Conservation (phyloP, 2,797 vertebrate species). For the Ctenopoma multispine region DNA sequence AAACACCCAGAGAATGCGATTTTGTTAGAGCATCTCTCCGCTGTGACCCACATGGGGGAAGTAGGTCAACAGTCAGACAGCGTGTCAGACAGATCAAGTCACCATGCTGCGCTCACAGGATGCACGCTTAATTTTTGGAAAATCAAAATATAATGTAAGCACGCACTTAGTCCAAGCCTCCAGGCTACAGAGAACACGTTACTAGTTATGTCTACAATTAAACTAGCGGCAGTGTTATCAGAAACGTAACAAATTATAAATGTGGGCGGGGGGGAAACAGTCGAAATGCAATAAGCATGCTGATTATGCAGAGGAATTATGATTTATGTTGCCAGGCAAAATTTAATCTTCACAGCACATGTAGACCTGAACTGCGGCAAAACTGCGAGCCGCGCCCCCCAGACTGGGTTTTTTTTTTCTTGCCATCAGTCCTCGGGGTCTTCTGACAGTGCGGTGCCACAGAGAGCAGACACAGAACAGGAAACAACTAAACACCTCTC, state of each 20-base stretch:
- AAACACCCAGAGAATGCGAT: slow-evolving; percentile 18
- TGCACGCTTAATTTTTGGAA: slow-evolving; percentile 61
- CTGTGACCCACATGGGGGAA: slow-evolving; percentile 81
- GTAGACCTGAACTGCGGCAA: slow-evolving; percentile 82
- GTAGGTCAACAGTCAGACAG: slow-evolving; percentile 84
- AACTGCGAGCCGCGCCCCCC: slow-evolving; percentile 84
- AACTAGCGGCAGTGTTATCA: background rate
- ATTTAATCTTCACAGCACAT: slow-evolving; percentile 69
- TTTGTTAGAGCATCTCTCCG: slow-evolving; percentile 55
- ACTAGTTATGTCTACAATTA: background rate
- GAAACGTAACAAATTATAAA: slow-evolving; percentile 3
- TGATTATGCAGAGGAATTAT: slow-evolving; percentile 50
- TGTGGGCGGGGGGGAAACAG: background rate
- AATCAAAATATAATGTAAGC: slow-evolving; percentile 43
- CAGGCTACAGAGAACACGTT: background rate
- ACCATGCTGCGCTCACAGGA: slow-evolving; percentile 68
- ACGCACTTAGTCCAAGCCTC: slow-evolving; percentile 29
- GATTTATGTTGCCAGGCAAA: slow-evolving; percentile 82
- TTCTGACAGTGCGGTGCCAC: slow-evolving; percentile 78
- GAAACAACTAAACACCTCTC: slow-evolving; percentile 25
- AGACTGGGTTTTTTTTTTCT: slow-evolving; percentile 65
- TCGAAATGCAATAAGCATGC: slow-evolving; percentile 16
- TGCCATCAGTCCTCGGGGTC: slow-evolving; percentile 81
- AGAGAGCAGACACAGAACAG: slow-evolving; percentile 60
- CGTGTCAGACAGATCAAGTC: slow-evolving; percentile 81